A percentile compares a stretch with the other conserved stretches of the same genome.
Evolutionary conservation across 2,797 vertebrate species (phyloP).

Genomic region (Tapirus indicus): DNA sequence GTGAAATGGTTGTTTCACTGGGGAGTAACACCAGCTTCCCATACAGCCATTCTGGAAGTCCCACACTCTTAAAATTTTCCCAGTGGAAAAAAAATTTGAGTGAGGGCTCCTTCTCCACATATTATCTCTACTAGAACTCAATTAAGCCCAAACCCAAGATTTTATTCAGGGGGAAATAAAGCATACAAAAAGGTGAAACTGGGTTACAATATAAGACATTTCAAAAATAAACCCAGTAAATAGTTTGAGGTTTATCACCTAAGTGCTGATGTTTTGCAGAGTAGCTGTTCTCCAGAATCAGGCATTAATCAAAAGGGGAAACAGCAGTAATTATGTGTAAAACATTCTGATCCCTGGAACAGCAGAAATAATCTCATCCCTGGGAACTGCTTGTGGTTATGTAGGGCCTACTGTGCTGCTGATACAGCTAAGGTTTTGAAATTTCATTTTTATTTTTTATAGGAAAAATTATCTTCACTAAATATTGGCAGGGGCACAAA

Average conservation of each 20-base stretch:
- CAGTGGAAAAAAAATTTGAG: conserved; percentile 11
- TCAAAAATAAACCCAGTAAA: conserved; percentile 40
- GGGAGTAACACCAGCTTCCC: conserved; percentile 7
- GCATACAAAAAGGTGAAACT: not conserved
- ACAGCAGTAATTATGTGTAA: conserved; percentile 66
- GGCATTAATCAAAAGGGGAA: conserved; percentile 48
- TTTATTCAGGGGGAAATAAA: conserved; percentile 7
- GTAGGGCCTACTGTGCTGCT: not conserved
- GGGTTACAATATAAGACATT: conserved; percentile 1
- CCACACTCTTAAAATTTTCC: conserved; percentile 3
- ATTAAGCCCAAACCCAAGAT: not conserved
- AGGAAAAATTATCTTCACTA: not conserved
- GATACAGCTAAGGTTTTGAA: not conserved
- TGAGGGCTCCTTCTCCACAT: not conserved
- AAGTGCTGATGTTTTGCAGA: conserved; percentile 53
- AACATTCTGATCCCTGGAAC: conserved; percentile 55
- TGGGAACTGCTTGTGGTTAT: not conserved
- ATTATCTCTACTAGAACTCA: conserved; percentile 17
- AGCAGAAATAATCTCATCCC: conserved; percentile 64
- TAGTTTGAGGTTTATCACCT: conserved; percentile 17
- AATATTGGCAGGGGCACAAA: conserved; percentile 47
- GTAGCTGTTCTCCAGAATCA: conserved; percentile 38
- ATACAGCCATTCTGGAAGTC: conserved; percentile 34
- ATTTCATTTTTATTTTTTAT: conserved; percentile 52
- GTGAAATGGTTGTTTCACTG: conserved; percentile 46